Evolutionary conservation across 1,140 invertebrate genomes (phyloP).

Genomic region (Oscheius sp.): DNA sequence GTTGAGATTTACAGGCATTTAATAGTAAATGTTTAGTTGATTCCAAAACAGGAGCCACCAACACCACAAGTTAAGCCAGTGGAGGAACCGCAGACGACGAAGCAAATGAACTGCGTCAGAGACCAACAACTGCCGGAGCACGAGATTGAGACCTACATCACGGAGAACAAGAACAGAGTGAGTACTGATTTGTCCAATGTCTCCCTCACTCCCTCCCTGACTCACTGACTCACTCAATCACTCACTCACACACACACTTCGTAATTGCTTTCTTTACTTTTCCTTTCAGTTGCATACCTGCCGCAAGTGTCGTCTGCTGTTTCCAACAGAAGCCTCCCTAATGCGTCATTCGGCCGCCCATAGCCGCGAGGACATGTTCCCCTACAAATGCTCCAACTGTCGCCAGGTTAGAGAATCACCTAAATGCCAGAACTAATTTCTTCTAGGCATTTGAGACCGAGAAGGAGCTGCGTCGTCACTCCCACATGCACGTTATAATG

Average conservation of each 20-base stretch:
- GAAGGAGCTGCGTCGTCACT: constrained; percentile 18
- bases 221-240: no score
- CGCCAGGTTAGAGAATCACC: constrained; percentile 5
- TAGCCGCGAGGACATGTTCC: constrained; percentile 22
- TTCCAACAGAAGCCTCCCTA: constrained; percentile 28
- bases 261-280: no score
- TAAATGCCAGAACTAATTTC: not conserved
- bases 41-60: no score
- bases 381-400: constrained; percentile 24
- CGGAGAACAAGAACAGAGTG: constrained; percentile 31
- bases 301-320: constrained; percentile 28
- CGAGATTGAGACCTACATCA: constrained; percentile 28
- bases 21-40: no score
- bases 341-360: constrained; percentile 34
- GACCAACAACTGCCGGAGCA: constrained; percentile 9
- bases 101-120: constrained; percentile 15
- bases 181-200: no score
- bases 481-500: not conserved
- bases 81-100: not conserved
- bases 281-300: constrained; percentile 31
- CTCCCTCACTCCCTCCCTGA: no score
- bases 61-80: no score
- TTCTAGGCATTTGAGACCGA: constrained; percentile 9
- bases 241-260: no score
- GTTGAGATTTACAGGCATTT: no score